Conservation (phyloP, 2,113 vertebrate species). For the Sander vitreus region DNA sequence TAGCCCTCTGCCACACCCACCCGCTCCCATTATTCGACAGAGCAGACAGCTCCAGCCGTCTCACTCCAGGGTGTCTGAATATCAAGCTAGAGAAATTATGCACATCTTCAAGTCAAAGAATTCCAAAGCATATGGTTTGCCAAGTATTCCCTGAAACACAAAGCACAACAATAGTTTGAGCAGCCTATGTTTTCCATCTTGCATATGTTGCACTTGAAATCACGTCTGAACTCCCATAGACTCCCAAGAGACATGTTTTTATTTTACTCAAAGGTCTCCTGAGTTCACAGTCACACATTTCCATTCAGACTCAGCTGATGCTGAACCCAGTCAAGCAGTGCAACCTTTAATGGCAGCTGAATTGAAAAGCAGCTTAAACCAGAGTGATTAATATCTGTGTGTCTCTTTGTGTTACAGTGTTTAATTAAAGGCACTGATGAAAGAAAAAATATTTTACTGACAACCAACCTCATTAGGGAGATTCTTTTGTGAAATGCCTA, state of each 20-base stretch:
- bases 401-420: constrained; percentile 58
- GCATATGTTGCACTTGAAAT: constrained; percentile 13
- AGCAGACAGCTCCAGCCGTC: constrained; percentile 61
- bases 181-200: background rate
- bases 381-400: constrained; percentile 59
- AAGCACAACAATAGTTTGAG: constrained; percentile 12
- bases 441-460: constrained; percentile 42
- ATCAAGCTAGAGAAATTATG: constrained; percentile 39
- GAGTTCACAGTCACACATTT: constrained; percentile 45
- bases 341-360: constrained; percentile 57
- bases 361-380: constrained; percentile 60
- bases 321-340: constrained; percentile 43
- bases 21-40: constrained; percentile 46
- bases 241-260: constrained; percentile 2
- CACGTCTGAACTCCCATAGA: background rate
- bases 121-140: constrained; percentile 18
- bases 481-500: constrained; percentile 51
- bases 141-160: constrained; percentile 17
- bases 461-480: constrained; percentile 57
- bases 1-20: constrained; percentile 73
- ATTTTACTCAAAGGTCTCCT: constrained; percentile 3
- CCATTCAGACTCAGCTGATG: constrained; percentile 37
- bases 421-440: constrained; percentile 73
- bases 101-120: constrained; percentile 46
- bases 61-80: constrained; percentile 51